Base-by-base conservation (phyloP, 2,797 vertebrate genomes). In the Botia almorhae region DNA sequence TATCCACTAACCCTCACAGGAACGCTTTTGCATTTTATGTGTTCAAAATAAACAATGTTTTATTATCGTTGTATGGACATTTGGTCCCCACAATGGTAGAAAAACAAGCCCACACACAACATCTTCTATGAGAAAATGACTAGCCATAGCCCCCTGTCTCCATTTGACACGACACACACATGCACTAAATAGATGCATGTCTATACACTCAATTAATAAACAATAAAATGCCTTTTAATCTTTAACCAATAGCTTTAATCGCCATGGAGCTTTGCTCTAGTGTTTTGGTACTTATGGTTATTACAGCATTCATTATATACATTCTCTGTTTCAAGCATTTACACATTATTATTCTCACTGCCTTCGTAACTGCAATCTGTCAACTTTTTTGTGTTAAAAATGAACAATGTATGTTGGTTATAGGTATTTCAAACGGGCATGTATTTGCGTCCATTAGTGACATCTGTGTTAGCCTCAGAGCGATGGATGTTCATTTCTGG, bases 401-500 rank as follows among this genome's bases (percentile, higher is more conserved):
- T 5, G 4, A 33, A 33, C 33, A 33, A 33, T 33, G 16, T 55
- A 17, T n/a, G 5, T 19, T 10, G 8, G 1, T 21, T 21, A 8
- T 55, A 55, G 17, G 17, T 7, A 7, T 19, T 17, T 56, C 7
- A 56, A 19, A 53, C 16, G 16, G 39, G 51, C 4, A 33, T 33
- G 4, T 33, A 33, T 61, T n/a, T 33, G 33, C n/a, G 46, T 3
- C 1, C 89, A 64, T 90, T 85, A 14, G 85, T 82, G 78, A 78
- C 90, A 11, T 89, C 89, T n/a, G 73, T 85, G 7, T 83, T 88
- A 7, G 86, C 85, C 2, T 84, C 89, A 71, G 88, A 60, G 88
- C 89, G 90, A 50, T 89, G 88, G 75, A 69, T 83, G 23, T 89
- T 92, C 53, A 48, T 11, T 84, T 92, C 93, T 17, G 93, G 91